phyloP scores from a whole-genome alignment of 2,797 vertebrate species.

The Morus bassanus region DNA sequence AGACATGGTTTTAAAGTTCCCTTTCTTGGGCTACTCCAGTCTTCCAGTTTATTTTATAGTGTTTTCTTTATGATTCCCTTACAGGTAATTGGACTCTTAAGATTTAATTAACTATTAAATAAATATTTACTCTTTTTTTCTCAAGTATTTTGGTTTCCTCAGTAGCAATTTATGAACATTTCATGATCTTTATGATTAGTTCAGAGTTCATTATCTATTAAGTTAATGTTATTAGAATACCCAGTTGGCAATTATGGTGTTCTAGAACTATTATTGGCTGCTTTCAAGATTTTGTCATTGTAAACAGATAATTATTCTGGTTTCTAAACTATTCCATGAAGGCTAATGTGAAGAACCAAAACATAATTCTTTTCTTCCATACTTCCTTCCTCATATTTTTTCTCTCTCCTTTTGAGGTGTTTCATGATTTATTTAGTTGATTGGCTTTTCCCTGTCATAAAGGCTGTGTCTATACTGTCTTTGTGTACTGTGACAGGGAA shows the following conservation, averaged over 20 bases:
- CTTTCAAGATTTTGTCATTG: not conserved
- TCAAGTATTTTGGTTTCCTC: not conserved
- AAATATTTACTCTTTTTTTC: constrained; percentile 19
- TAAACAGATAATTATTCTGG: not conserved
- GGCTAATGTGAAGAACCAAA: not conserved
- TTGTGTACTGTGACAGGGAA: not conserved
- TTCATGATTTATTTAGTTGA: not conserved
- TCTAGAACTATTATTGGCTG: not conserved
- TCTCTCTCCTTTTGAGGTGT: not conserved
- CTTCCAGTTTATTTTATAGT: not conserved
- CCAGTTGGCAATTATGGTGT: not conserved
- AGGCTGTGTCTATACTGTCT: not conserved
- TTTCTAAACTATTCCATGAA: not conserved
- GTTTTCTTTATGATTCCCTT: constrained; percentile 7
- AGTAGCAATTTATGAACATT: constrained; percentile 5
- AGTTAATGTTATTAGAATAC: constrained; percentile 3
- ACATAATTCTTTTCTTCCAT: not conserved
- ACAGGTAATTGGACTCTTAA: constrained; percentile 1
- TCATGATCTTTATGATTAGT: not conserved
- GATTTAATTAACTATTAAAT: constrained; percentile 47
- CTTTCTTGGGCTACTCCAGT: not conserved
- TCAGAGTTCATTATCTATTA: constrained; percentile 5
- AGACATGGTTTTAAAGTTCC: not conserved
- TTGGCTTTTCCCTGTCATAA: not conserved
- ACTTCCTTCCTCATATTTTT: not conserved